Conservation (phyloP, 37 sponge, comb jelly and placozoan genomes). For the Hormiphora californensis region DNA sequence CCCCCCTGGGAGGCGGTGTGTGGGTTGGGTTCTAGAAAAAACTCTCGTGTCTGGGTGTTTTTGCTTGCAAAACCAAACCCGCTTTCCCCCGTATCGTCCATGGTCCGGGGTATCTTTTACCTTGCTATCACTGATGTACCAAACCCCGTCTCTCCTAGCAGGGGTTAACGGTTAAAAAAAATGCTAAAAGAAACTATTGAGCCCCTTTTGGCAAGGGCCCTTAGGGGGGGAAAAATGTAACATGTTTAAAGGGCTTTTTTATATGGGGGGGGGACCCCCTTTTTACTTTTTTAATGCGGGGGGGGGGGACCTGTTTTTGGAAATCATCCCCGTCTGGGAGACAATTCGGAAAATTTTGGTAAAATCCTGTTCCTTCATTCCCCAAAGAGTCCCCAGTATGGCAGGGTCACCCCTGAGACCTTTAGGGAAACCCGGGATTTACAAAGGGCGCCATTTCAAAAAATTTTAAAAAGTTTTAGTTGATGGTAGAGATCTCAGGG, state of each 20-base stretch:
- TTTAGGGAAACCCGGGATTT: slow-evolving; percentile 57
- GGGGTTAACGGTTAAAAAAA: too few species aligned
- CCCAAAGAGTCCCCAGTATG: slow-evolving; percentile 73
- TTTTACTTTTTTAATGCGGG: slow-evolving; percentile 59
- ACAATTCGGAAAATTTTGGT: slow-evolving; percentile 61
- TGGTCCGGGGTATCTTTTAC: slow-evolving; percentile 16
- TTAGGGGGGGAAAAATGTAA: too few species aligned
- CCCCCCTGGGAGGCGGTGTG: slow-evolving; percentile 73
- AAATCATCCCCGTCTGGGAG: slow-evolving; percentile 54
- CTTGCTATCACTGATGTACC: slow-evolving; percentile 54
- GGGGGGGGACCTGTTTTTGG: slow-evolving; percentile 54
- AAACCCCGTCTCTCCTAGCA: slow-evolving; percentile 3
- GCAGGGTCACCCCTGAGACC: slow-evolving; percentile 61
- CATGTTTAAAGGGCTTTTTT: too few species aligned
- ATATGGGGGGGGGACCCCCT: too few species aligned
- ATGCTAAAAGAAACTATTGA: too few species aligned
- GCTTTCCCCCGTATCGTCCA: slow-evolving; percentile 63
- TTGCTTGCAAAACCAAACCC: neutral
- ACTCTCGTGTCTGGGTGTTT: neutral
- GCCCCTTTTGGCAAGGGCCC: too few species aligned
- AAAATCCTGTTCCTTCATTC: slow-evolving; percentile 82
- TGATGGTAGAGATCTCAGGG: slow-evolving; percentile 54
- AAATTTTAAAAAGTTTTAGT: slow-evolving; percentile 60
- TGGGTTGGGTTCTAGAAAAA: slow-evolving; percentile 67
- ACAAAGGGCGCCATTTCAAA: slow-evolving; percentile 81